These are phyloP conservation scores for Strix occidentalis DNA, from an alignment of 2,797 vertebrate genomes.

Conservation along the genomic window DNA sequence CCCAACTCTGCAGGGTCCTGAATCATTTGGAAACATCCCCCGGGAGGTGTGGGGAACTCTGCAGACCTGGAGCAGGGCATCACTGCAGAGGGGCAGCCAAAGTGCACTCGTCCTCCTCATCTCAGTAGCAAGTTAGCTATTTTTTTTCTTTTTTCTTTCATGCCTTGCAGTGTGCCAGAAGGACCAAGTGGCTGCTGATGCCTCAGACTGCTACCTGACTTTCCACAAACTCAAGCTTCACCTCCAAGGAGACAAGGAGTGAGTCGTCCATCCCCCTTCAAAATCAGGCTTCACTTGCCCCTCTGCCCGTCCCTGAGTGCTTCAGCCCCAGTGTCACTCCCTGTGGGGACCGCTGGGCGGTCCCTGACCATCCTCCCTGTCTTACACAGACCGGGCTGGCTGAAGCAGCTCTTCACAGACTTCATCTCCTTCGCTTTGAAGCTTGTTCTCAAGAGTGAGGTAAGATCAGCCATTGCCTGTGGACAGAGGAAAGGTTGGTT, in stretches of 20 bases:
- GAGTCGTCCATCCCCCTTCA: slow-evolving; percentile 36
- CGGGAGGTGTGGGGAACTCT: not conserved
- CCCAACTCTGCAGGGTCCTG: rapidly evolving
- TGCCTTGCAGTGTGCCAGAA: slow-evolving; percentile 75
- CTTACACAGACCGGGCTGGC: slow-evolving; percentile 81
- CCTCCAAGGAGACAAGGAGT: slow-evolving; percentile 86
- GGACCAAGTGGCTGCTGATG: slow-evolving; percentile 77
- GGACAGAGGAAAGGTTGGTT: not conserved
- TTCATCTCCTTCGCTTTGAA: slow-evolving; percentile 89
- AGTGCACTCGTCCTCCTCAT: rapidly evolving
- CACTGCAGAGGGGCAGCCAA: no score
- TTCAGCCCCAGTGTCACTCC: not conserved
- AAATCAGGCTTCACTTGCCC: rapidly evolving
- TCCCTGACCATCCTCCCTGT: not conserved
- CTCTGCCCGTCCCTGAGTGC: not conserved
- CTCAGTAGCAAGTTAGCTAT: rapidly evolving
- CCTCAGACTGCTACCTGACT: slow-evolving; percentile 81
- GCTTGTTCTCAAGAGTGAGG: slow-evolving; percentile 86
- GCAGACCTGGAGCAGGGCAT: no score
- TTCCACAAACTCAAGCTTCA: slow-evolving; percentile 84
- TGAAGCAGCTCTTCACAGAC: slow-evolving; percentile 86
- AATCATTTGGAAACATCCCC: not conserved
- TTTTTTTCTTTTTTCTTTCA: not conserved
- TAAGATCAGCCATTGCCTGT: slow-evolving; percentile 52
- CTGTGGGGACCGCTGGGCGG: rapidly evolving